Percentiles rank a stretch among this genome's conserved stretches.
phyloP scores from a whole-genome alignment of 2,113 vertebrate species.

The Zapornia atra region DNA sequence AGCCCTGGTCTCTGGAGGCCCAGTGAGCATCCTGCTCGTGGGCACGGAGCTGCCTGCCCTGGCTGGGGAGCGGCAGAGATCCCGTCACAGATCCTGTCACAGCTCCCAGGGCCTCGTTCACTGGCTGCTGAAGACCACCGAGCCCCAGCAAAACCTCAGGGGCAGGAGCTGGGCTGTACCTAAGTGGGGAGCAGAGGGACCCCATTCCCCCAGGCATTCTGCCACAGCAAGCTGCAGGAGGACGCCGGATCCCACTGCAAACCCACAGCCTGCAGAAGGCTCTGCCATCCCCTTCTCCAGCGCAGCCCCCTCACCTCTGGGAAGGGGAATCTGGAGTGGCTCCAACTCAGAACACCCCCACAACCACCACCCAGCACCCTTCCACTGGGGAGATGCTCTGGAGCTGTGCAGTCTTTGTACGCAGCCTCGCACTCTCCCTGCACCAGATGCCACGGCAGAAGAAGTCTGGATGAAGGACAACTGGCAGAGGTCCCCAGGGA shows the following conservation, averaged over 20 bases:
- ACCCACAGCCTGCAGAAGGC: neutral
- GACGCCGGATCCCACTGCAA: neutral
- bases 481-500: neutral
- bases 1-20: neutral
- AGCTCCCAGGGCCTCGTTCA: neutral
- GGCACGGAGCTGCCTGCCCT: neutral
- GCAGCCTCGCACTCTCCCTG: too few species aligned
- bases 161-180: neutral
- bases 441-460: accelerated
- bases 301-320: neutral
- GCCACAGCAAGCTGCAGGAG: accelerated
- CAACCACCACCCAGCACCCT: neutral
- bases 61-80: neutral
- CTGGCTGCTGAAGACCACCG: neutral
- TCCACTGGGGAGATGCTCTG: neutral
- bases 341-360: neutral
- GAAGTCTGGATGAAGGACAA: neutral
- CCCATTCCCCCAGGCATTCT: neutral
- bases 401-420: accelerated
- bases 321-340: neutral
- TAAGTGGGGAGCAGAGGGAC: neutral
- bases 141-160: accelerated
- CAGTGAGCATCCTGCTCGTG: accelerated
- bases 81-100: accelerated
- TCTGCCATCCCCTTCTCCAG: neutral